These are phyloP conservation scores for Drosophila pectinifera DNA, from an alignment of 1,140 invertebrate genomes.

Conservation along the genomic window DNA sequence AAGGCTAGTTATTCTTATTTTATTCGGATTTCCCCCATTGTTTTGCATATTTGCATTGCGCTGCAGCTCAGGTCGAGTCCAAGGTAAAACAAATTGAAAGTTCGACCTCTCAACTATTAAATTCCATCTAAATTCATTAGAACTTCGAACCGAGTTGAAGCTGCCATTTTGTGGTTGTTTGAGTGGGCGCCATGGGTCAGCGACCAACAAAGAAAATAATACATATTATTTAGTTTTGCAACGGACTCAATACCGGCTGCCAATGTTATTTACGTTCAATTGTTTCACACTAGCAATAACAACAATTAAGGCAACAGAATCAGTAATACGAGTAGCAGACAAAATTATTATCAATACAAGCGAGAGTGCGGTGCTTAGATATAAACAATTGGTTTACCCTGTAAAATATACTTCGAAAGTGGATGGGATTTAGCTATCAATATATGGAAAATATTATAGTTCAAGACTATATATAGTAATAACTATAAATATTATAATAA, in stretches of 20 bases:
- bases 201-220: slow-evolving; percentile 8
- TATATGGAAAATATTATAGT: too few species aligned
- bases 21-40: background rate
- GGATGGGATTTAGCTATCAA: too few species aligned
- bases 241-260: background rate
- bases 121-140: slow-evolving; percentile 32
- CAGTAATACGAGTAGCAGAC: background rate
- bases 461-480: too few species aligned
- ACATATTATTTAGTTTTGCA: slow-evolving; percentile 23
- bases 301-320: slow-evolving; percentile 11
- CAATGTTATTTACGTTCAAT: slow-evolving; percentile 31
- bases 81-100: slow-evolving; percentile 4
- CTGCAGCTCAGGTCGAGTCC: background rate
- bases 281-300: slow-evolving; percentile 22
- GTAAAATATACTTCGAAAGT: background rate
- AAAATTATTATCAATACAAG: slow-evolving; percentile 23
- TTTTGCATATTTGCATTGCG: background rate
- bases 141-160: slow-evolving; percentile 1
- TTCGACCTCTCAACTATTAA: slow-evolving; percentile 32
- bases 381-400: background rate
- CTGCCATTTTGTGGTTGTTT: background rate
- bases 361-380: background rate
- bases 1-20: slow-evolving; percentile 7
- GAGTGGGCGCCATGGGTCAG: slow-evolving; percentile 4
- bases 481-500: too few species aligned